These are phyloP conservation scores for Pterocles burchelli DNA, from an alignment of 2,113 vertebrate species.

Conservation along the genomic window DNA sequence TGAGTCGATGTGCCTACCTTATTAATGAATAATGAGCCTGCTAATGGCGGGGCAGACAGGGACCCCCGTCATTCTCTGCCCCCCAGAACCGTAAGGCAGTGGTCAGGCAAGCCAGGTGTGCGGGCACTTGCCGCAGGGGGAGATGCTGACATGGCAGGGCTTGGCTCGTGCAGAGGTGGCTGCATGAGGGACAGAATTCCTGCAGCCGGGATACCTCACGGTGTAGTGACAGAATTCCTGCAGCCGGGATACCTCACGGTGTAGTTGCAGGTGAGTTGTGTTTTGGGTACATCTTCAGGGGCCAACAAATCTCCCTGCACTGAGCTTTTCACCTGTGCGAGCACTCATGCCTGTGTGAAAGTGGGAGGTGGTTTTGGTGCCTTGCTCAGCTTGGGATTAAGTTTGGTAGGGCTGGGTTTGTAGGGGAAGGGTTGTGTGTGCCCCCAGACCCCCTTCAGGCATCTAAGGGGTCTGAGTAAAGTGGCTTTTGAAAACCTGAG, in stretches of 20 bases:
- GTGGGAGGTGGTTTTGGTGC: background rate
- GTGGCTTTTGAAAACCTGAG: background rate
- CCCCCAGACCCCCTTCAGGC: no score
- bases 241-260: background rate
- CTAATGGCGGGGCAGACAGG: background rate
- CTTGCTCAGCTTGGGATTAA: background rate
- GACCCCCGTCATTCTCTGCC: background rate
- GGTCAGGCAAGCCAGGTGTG: background rate
- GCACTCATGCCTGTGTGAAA: background rate
- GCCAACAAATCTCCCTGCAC: no score
- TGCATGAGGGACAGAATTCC: background rate
- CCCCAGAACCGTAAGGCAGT: background rate
- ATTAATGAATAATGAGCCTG: background rate
- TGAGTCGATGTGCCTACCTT: conserved; percentile 71
- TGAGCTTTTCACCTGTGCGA: background rate
- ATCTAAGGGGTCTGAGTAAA: background rate
- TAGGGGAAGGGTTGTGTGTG: background rate
- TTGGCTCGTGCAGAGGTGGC: background rate
- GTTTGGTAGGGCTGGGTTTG: background rate
- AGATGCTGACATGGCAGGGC: background rate
- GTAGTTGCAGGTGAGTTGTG: background rate
- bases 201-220: background rate
- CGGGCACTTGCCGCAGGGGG: fast-evolving
- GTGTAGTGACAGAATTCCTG: background rate
- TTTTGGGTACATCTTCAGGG: background rate